A percentile compares a stretch with the other conserved stretches of the same genome.
Conservation (phyloP, 2,113 vertebrate species). For the Onychorhynchus coronatus region DNA sequence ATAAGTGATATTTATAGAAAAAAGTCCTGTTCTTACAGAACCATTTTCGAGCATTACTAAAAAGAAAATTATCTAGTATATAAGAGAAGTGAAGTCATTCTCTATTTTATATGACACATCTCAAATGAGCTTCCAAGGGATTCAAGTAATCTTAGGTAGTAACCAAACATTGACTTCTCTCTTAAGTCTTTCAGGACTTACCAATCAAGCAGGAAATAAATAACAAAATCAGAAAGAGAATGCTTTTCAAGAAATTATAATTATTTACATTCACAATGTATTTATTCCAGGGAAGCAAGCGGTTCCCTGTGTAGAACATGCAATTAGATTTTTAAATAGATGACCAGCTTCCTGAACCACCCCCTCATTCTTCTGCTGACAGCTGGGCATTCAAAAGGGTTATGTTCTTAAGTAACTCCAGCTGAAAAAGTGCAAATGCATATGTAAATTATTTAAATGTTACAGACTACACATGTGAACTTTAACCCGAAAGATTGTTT, state of each 20-base stretch:
- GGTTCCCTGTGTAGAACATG: neutral
- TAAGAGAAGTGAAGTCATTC: neutral
- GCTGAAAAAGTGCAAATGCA: neutral
- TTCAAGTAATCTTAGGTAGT: neutral
- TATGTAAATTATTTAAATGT: neutral
- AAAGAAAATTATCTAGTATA: neutral
- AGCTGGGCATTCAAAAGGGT: neutral
- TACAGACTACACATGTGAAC: neutral
- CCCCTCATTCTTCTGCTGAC: neutral
- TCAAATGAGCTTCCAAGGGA: neutral
- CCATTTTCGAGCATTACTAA: neutral
- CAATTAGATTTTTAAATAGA: neutral
- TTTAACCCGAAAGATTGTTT: neutral
- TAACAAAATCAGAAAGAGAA: neutral
- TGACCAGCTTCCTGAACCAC: neutral
- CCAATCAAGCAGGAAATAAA: neutral
- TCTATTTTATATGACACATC: neutral
- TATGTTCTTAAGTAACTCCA: neutral
- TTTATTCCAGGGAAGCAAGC: neutral
- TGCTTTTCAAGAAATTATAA: neutral
- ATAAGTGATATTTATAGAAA: neutral
- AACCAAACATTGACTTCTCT: neutral
- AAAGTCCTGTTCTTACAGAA: neutral
- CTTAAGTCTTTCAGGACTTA: neutral
- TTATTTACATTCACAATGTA: neutral